A percentile compares a stretch with the other conserved stretches of the same genome.
Conservation (phyloP, 2,113 vertebrate genomes). For the Pelusios castaneus region DNA sequence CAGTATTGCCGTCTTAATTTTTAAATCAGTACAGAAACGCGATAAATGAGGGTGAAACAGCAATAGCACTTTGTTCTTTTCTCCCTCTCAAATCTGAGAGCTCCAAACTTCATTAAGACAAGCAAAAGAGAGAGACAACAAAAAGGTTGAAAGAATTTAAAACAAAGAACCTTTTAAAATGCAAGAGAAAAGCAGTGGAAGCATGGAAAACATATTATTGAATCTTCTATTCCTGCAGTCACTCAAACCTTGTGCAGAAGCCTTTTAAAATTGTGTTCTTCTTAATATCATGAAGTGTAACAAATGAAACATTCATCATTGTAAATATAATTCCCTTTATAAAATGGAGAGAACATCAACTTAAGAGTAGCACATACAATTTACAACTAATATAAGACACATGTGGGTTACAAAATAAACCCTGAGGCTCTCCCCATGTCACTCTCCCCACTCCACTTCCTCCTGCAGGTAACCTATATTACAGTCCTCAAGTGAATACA, state of each 20-base stretch:
- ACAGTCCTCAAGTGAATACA: not conserved
- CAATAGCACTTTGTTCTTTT: not conserved
- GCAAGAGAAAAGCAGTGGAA: not conserved
- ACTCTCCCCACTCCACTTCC: too few relatives aligned
- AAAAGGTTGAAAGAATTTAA: not conserved
- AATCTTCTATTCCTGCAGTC: not conserved
- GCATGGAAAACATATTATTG: not conserved
- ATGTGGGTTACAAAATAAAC: not conserved
- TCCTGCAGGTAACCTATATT: not conserved
- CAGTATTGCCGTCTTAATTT: not conserved
- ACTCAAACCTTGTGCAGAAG: not conserved
- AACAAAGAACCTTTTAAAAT: not conserved
- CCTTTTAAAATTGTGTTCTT: not conserved
- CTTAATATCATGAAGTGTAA: not conserved
- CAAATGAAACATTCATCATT: not conserved
- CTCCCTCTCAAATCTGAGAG: not conserved
- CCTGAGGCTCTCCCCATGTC: not conserved
- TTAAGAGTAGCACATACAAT: not conserved
- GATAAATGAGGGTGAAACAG: not conserved
- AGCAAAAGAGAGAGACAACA: not conserved
- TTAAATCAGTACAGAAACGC: not conserved
- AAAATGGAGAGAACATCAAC: not conserved
- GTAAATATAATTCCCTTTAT: not conserved
- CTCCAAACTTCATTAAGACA: not conserved
- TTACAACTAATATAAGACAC: not conserved